These are phyloP conservation scores for Procavia capensis DNA, from an alignment of 2,113 vertebrate species.

Conservation along the genomic window DNA sequence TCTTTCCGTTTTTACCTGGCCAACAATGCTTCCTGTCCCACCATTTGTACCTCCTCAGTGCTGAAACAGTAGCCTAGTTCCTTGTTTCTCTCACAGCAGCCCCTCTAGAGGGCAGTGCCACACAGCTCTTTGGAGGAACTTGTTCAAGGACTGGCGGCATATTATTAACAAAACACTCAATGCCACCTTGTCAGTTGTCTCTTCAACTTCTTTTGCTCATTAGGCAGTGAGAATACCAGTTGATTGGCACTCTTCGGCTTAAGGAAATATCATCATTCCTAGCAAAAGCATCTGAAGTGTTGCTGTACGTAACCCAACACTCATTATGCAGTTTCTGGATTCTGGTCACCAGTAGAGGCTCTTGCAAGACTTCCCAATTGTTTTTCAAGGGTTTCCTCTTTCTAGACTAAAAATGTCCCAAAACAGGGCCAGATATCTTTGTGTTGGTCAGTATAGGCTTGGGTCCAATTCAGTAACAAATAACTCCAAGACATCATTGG, in stretches of 20 bases:
- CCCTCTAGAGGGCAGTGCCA: neutral
- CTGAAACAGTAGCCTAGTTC: neutral
- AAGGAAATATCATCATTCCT: neutral
- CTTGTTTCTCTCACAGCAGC: neutral
- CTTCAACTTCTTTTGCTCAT: neutral
- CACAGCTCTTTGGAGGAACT: neutral
- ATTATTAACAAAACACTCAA: neutral
- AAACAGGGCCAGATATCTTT: neutral
- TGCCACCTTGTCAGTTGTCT: neutral
- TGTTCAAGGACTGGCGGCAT: neutral
- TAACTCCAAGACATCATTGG: neutral
- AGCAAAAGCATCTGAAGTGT: neutral
- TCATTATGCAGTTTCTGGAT: neutral
- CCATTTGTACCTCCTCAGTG: neutral
- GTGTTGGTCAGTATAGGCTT: neutral
- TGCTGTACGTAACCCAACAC: neutral
- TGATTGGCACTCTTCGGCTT: neutral
- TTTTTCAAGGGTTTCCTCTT: neutral
- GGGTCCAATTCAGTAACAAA: neutral
- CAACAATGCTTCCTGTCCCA: neutral
- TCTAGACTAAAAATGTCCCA: neutral
- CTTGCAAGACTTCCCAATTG: neutral
- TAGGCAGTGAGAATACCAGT: neutral
- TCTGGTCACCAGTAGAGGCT: neutral
- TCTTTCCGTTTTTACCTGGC: neutral